Base-by-base conservation (phyloP, 2,888 invertebrate genomes). In the Meghimatium bilineatum region DNA sequence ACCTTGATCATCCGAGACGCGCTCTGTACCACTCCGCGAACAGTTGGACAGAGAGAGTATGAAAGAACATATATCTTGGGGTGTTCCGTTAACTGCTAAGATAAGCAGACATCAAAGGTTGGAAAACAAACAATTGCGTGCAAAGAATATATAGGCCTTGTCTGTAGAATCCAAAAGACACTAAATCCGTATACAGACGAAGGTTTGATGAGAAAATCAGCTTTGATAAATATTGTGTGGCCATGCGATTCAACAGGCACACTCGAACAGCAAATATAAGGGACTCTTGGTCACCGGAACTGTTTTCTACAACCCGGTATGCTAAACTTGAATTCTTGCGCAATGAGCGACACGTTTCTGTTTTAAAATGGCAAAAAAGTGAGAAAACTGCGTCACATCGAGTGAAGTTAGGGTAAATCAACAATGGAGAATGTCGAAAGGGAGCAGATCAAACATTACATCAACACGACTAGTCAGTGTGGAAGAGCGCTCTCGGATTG, bases 161-260 rank as follows among this genome's bases (percentile, higher is more conserved):
- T 34, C 67, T 67, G 26, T 1, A 67, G 34, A 34, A 67, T 32
- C 67, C 1, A 44, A 8, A 44, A 44, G 12, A 44, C 5, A 20
- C 36, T 6, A 78, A 66, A 49, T 49, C 66, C 38, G 14, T 38
- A 78, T n/a, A 78, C 49, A 36, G 66, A 44, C 38, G 63, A n/a
- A 77, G 63, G 77, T 77, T 77, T 77, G 77, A 77, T 66, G 77
- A 77, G 77, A 77, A 77, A 77, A 69, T 80, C 79, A 80, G 79
- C 67, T 32, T 32, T 80, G 79, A 80, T 80, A 80, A 80, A 80
- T 69, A 80, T 80, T 1, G 56, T 52, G 34, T 26, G 52, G 14
- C 56, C 79, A 52, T 69, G 79, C 32, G 83, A 76, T 44, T 23
- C 36, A 14, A 56, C 69, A 76, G 23, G 56, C 56, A 82, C 36